Conservation (phyloP, 2,888 invertebrate genomes). For the Camponotus fellah region DNA sequence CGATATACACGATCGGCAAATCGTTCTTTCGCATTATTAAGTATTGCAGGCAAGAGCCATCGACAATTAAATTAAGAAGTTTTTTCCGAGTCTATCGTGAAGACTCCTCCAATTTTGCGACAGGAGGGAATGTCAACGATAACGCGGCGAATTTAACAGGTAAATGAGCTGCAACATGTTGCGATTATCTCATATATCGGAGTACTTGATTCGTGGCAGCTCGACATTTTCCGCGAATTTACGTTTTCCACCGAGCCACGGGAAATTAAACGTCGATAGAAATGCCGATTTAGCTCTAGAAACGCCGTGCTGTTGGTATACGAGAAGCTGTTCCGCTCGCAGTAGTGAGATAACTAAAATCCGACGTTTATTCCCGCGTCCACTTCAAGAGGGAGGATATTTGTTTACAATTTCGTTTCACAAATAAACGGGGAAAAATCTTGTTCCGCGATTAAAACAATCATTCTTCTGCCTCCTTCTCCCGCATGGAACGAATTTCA, state of each 20-base stretch:
- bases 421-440: constrained; percentile 24
- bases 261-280: constrained; percentile 76
- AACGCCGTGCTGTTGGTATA: constrained; percentile 31
- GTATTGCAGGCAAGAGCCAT: constrained; percentile 33
- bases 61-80: constrained; percentile 24
- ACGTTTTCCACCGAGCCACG: constrained; percentile 65
- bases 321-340: constrained; percentile 30
- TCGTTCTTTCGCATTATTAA: constrained; percentile 28
- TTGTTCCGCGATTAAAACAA: neutral
- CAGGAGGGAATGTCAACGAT: neutral
- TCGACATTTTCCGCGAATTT: constrained; percentile 63
- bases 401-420: constrained; percentile 60
- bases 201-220: neutral
- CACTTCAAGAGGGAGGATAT: constrained; percentile 45
- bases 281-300: constrained; percentile 66
- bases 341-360: constrained; percentile 68
- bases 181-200: constrained; percentile 60
- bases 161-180: constrained; percentile 44
- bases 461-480: neutral
- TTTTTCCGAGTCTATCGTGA: constrained; percentile 31
- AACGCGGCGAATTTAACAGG: constrained; percentile 31
- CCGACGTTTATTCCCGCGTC: constrained; percentile 65
- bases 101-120: constrained; percentile 26
- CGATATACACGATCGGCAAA: neutral
- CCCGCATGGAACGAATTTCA: neutral